Evolutionary conservation across 2,888 invertebrate species (phyloP).

Genomic region (Buathra laborator): DNA sequence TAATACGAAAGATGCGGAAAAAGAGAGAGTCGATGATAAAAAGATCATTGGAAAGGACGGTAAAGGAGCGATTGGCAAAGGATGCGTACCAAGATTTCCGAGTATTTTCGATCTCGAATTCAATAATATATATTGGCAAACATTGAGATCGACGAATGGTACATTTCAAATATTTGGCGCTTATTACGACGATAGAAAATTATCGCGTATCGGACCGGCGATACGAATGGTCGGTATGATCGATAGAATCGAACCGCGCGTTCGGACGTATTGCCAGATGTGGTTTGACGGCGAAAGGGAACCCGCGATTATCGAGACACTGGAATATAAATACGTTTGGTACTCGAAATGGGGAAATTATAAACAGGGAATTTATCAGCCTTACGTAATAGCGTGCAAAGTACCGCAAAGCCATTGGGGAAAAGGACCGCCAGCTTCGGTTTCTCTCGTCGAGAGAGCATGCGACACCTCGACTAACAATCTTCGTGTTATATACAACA

Average conservation of each 20-base stretch:
- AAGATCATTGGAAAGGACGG: not conserved
- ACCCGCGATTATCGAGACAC: slow-evolving; percentile 92
- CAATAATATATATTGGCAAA: slow-evolving; percentile 98
- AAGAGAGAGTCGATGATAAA: slow-evolving; percentile 19
- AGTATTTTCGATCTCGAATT: slow-evolving; percentile 96
- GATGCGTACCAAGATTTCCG: slow-evolving; percentile 88
- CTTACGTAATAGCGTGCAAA: slow-evolving; percentile 95
- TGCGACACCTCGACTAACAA: slow-evolving; percentile 96
- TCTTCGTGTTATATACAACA: slow-evolving; percentile 92
- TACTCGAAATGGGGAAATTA: slow-evolving; percentile 98
- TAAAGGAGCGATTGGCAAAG: not conserved
- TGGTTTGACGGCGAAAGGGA: slow-evolving; percentile 95
- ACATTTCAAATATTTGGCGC: slow-evolving; percentile 96
- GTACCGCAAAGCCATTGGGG: slow-evolving; percentile 91
- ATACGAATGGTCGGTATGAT: slow-evolving; percentile 95
- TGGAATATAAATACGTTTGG: slow-evolving; percentile 98
- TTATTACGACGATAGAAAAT: slow-evolving; percentile 93
- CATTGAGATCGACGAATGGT: slow-evolving; percentile 92
- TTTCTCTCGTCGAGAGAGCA: slow-evolving; percentile 93
- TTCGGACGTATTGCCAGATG: slow-evolving; percentile 94
- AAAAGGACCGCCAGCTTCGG: slow-evolving; percentile 91
- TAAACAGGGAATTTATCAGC: slow-evolving; percentile 95
- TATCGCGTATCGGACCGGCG: slow-evolving; percentile 93
- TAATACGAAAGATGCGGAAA: slow-evolving; percentile 81
- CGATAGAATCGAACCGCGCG: slow-evolving; percentile 94